phyloP scores from a whole-genome alignment of 2,888 invertebrate species.

The Trilocha varians region DNA sequence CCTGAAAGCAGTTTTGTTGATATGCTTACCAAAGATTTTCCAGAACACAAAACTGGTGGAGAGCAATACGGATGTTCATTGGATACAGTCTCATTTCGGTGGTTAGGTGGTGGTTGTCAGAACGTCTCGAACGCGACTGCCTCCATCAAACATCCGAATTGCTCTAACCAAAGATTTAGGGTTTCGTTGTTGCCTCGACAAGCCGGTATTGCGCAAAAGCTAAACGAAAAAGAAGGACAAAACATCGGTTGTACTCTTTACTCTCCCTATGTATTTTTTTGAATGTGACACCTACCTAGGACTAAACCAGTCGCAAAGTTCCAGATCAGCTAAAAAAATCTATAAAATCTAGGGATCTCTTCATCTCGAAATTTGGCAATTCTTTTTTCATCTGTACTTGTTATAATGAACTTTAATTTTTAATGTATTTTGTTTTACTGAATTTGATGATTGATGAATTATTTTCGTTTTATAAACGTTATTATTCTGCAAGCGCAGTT shows the following conservation, averaged over 20 bases:
- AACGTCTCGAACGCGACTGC: slow-evolving; percentile 1
- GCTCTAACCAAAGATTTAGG: slow-evolving; percentile 2
- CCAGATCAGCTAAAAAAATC: slow-evolving; percentile 2
- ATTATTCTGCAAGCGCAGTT: too few relatives aligned
- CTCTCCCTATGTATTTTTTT: not conserved
- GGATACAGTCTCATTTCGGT: not conserved
- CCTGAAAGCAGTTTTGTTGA: too few relatives aligned
- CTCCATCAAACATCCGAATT: slow-evolving; percentile 5
- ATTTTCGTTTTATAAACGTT: too few relatives aligned
- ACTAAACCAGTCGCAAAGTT: not conserved
- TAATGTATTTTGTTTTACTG: too few relatives aligned
- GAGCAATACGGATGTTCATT: slow-evolving; percentile 5
- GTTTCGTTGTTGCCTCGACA: not conserved
- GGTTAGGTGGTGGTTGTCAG: not conserved
- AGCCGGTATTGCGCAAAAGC: slow-evolving; percentile 2
- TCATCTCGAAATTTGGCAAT: not conserved
- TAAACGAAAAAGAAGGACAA: slow-evolving; percentile 2
- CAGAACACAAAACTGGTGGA: slow-evolving; percentile 2
- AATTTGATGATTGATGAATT: too few relatives aligned
- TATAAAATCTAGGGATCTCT: slow-evolving; percentile 2
- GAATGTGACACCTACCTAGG: slow-evolving; percentile 1
- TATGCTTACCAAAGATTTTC: slow-evolving; percentile 2
- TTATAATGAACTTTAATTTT: too few relatives aligned
- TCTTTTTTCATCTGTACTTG: not conserved
- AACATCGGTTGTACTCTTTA: not conserved